phyloP scores from a whole-genome alignment of 2,888 invertebrate genomes.

The Andrena camellia region DNA sequence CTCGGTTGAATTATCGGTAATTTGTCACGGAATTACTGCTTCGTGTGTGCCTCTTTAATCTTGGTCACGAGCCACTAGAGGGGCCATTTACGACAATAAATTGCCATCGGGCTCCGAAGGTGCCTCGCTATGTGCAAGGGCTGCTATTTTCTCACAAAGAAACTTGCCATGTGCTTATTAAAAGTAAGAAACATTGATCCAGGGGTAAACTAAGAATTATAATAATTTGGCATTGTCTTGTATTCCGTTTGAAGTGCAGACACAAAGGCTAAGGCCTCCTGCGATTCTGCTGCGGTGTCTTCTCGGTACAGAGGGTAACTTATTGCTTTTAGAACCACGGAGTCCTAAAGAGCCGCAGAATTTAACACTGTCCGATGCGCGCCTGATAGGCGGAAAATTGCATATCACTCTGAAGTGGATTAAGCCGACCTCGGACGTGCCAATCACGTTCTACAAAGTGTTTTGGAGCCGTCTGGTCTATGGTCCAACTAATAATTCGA shows the following conservation, averaged over 20 bases:
- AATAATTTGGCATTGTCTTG: background rate
- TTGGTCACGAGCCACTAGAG: background rate
- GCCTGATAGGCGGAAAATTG: constrained; percentile 83
- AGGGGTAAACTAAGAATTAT: background rate
- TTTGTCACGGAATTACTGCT: constrained; percentile 1
- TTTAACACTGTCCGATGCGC: constrained; percentile 85
- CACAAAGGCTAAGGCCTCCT: background rate
- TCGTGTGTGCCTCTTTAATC: constrained; percentile 22
- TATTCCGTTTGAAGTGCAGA: constrained; percentile 9
- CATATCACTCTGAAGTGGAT: constrained; percentile 89
- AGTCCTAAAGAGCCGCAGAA: constrained; percentile 88
- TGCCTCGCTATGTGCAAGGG: background rate
- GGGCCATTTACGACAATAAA: background rate
- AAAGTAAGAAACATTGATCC: background rate
- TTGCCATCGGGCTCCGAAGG: background rate
- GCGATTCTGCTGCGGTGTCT: background rate
- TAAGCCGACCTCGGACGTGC: constrained; percentile 90
- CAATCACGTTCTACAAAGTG: constrained; percentile 90
- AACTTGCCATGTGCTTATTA: background rate
- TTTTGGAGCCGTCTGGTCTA: constrained; percentile 91
- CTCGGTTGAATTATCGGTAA: constrained; percentile 33
- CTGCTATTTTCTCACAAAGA: background rate
- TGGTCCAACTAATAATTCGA: constrained; percentile 88
- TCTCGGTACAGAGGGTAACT: background rate
- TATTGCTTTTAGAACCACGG: constrained; percentile 85